Conservation (phyloP, 2,888 invertebrate species). For the Acleris literana region DNA sequence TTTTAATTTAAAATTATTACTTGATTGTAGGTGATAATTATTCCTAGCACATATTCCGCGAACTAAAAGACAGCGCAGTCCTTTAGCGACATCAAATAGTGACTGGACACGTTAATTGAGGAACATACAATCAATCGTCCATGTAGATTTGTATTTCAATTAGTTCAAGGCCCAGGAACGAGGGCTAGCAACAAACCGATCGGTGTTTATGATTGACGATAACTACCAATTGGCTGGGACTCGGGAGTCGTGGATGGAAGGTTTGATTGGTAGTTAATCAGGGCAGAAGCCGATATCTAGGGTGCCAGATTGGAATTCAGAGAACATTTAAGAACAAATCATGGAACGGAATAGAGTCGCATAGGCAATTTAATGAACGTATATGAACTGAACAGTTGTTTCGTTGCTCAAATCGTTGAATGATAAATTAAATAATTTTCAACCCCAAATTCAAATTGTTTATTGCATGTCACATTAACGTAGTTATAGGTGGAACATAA, state of each 20-base stretch:
- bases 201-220: slow-evolving; percentile 27
- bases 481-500: too few species aligned
- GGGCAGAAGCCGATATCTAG: slow-evolving; percentile 1
- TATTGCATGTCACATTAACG: too few species aligned
- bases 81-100: background rate
- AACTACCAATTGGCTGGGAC: slow-evolving; percentile 30
- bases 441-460: too few species aligned
- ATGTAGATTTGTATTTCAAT: slow-evolving; percentile 6
- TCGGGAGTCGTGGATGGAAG: slow-evolving; percentile 21
- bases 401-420: too few species aligned
- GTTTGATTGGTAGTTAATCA: slow-evolving; percentile 24
- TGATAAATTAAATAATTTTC: too few species aligned
- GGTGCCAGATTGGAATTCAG: slow-evolving; percentile 11
- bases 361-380: too few species aligned
- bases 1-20: too few species aligned
- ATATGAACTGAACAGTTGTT: too few species aligned
- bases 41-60: background rate
- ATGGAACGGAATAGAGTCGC: background rate
- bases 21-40: background rate
- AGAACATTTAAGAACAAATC: background rate
- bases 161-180: slow-evolving; percentile 13
- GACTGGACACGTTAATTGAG: background rate
- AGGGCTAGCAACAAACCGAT: slow-evolving; percentile 19
- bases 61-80: background rate
- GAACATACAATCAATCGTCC: slow-evolving; percentile 5